A percentile compares a stretch with the other conserved stretches of the same genome.
Conservation (phyloP, 1,140 invertebrate species). For the Drosophila ironensis region DNA sequence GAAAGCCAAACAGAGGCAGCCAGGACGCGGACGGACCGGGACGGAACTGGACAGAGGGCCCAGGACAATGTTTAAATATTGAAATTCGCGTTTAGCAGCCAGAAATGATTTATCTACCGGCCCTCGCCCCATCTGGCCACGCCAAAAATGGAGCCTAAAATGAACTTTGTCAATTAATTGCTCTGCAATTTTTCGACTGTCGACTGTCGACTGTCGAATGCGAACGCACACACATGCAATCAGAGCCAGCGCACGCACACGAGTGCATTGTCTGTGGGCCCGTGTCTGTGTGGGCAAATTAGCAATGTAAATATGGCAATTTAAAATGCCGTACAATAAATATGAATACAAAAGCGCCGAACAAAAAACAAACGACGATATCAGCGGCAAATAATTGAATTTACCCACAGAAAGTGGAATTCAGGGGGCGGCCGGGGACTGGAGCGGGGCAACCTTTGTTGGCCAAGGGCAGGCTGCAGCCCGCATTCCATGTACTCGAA, state of each 20-base stretch:
- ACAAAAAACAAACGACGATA: slow-evolving; percentile 75
- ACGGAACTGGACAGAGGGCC: slow-evolving; percentile 16
- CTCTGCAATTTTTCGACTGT: slow-evolving; percentile 36
- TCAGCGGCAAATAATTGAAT: slow-evolving; percentile 78
- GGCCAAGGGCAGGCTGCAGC: slow-evolving; percentile 26
- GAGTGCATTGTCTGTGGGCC: slow-evolving; percentile 18
- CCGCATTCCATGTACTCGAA: slow-evolving; percentile 33
- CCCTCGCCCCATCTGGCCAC: not conserved
- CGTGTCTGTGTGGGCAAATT: slow-evolving; percentile 71
- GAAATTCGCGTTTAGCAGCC: slow-evolving; percentile 52
- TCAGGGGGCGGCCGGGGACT: no score
- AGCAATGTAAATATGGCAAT: slow-evolving; percentile 80
- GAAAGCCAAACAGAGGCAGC: slow-evolving; percentile 36
- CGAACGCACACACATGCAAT: slow-evolving; percentile 17
- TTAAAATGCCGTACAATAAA: slow-evolving; percentile 78
- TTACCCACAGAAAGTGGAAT: slow-evolving; percentile 57
- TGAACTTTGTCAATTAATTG: slow-evolving; percentile 80
- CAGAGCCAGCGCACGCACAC: slow-evolving; percentile 1
- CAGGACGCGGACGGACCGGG: no score
- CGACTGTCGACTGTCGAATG: slow-evolving; percentile 2
- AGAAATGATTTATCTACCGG: slow-evolving; percentile 32
- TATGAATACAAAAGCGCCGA: slow-evolving; percentile 70
- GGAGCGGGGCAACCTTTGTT: slow-evolving; percentile 17
- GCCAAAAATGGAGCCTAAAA: slow-evolving; percentile 52
- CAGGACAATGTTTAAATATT: slow-evolving; percentile 66